phyloP scores from a whole-genome alignment of 2,113 vertebrate species.

The Mirza zaza region DNA sequence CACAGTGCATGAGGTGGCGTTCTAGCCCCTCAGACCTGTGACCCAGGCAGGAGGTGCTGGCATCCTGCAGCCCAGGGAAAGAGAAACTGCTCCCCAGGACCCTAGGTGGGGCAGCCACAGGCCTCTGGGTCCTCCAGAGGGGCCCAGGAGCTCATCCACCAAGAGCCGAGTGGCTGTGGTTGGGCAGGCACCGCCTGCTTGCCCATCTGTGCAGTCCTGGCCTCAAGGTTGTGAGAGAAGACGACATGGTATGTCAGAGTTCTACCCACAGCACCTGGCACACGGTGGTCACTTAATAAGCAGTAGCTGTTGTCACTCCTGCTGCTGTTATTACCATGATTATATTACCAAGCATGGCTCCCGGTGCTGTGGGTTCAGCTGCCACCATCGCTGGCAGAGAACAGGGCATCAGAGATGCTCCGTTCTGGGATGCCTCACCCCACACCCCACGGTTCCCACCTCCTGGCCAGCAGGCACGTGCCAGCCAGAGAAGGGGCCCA shows the following conservation, averaged over 20 bases:
- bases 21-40: neutral
- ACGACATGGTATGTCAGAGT: fast-evolving
- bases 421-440: neutral
- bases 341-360: neutral
- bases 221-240: neutral
- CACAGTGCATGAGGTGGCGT: neutral
- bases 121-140: neutral
- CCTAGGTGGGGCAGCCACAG: neutral
- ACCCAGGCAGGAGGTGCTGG: neutral
- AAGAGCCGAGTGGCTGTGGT: neutral
- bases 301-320: neutral
- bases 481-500: neutral
- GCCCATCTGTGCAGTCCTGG: neutral
- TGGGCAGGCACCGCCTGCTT: neutral
- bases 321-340: neutral
- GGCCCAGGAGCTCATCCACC: too few relatives aligned
- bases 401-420: neutral
- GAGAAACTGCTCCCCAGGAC: neutral
- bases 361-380: neutral
- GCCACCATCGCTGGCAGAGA: neutral
- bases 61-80: neutral
- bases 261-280: neutral
- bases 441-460: neutral
- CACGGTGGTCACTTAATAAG: neutral
- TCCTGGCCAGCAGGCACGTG: neutral